These are phyloP conservation scores for Hydrocynus forskahlii DNA, from an alignment of 2,797 vertebrate species.

Conservation along the genomic window DNA sequence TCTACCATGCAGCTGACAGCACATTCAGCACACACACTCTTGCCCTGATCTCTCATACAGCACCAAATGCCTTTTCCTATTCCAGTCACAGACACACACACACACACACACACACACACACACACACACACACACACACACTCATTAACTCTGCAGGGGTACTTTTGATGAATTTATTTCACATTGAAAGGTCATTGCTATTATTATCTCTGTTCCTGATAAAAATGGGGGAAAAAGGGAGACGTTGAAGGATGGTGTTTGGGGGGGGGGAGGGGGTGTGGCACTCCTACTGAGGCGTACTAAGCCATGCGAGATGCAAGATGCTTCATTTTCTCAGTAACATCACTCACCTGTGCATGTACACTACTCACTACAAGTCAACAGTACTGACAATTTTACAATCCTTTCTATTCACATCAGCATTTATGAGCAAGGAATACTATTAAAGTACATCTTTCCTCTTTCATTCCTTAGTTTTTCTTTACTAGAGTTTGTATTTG, in stretches of 20 bases:
- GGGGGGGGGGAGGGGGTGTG: slow-evolving; percentile 23
- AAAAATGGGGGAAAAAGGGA: slow-evolving; percentile 59
- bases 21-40: not conserved
- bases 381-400: not conserved
- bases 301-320: not conserved
- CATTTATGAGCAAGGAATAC: no score
- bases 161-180: slow-evolving; percentile 68
- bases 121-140: slow-evolving; percentile 24
- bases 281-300: not conserved
- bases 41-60: slow-evolving; percentile 57
- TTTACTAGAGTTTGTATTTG: no score
- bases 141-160: slow-evolving; percentile 72
- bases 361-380: not conserved
- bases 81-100: slow-evolving; percentile 52
- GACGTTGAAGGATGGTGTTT: slow-evolving; percentile 52
- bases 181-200: slow-evolving; percentile 69
- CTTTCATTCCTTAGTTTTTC: no score
- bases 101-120: slow-evolving; percentile 27
- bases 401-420: not conserved
- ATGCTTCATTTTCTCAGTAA: slow-evolving; percentile 6
- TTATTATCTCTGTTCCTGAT: slow-evolving; percentile 68
- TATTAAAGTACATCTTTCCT: no score
- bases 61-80: slow-evolving; percentile 45
- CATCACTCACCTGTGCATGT: slow-evolving; percentile 5
- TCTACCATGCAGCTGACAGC: not conserved